Percentiles rank a stretch among this genome's conserved stretches.
These are phyloP conservation scores for Cariama cristata DNA, from an alignment of 2,113 vertebrate species.

Conservation along the genomic window DNA sequence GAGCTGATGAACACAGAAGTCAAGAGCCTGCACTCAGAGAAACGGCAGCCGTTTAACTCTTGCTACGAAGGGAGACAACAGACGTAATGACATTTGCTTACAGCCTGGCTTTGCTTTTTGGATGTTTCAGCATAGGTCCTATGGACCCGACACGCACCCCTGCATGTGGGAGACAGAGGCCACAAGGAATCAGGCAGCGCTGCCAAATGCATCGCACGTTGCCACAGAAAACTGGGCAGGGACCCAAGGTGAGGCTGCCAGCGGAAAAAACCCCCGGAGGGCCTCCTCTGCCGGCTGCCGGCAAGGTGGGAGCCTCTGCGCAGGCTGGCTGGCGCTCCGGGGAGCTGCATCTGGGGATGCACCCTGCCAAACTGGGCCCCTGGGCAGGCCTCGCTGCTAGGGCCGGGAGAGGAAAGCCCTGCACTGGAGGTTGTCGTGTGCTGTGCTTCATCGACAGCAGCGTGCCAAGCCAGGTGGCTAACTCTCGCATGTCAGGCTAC, in stretches of 20 bases:
- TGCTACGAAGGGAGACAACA: background rate
- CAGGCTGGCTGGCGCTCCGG: background rate
- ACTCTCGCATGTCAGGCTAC: background rate
- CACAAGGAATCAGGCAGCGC: background rate
- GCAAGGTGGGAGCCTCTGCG: background rate
- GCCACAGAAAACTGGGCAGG: background rate
- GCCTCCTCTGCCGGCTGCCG: background rate
- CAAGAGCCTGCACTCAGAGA: background rate
- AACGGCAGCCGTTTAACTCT: background rate
- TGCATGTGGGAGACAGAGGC: background rate
- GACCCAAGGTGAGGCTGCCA: background rate
- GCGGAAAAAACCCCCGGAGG: too few relatives aligned
- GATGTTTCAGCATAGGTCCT: background rate
- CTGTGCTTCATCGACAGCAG: background rate
- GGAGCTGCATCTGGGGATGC: background rate
- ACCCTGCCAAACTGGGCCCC: background rate
- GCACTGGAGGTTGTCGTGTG: background rate
- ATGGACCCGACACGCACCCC: too few relatives aligned
- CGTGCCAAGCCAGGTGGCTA: background rate
- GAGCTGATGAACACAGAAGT: background rate
- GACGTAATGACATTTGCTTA: too few relatives aligned
- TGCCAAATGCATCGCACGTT: background rate
- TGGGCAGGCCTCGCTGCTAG: background rate
- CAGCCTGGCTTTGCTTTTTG: background rate
- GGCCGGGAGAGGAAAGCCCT: background rate